phyloP scores from a whole-genome alignment of 2,113 vertebrate species.

The Stigmatopora nigra region DNA sequence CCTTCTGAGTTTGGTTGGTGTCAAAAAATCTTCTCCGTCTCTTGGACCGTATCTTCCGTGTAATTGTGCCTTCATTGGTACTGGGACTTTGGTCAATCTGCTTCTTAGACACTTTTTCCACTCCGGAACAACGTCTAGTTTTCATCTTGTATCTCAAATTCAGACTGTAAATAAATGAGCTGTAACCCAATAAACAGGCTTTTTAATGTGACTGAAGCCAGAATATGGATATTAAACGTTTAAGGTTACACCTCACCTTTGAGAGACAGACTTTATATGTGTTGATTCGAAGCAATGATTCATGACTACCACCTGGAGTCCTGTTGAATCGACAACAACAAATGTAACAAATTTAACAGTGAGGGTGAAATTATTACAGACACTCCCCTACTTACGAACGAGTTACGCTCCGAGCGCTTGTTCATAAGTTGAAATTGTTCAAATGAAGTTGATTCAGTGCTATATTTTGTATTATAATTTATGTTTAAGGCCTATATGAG shows the following conservation, averaged over 20 bases:
- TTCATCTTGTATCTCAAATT: conserved; percentile 30
- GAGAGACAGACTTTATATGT: not conserved
- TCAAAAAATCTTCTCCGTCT: not conserved
- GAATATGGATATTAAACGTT: not conserved
- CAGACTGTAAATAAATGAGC: conserved; percentile 30
- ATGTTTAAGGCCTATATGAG: no score
- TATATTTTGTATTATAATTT: no score
- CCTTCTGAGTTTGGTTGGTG: fast-evolving
- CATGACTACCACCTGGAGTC: not conserved
- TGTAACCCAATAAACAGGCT: conserved; percentile 12
- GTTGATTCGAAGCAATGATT: conserved; percentile 18
- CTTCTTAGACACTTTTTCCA: conserved; percentile 1
- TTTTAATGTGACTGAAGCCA: not conserved
- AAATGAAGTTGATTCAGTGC: no score
- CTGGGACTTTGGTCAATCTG: not conserved
- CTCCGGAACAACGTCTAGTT: conserved; percentile 6
- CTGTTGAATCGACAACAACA: conserved; percentile 16
- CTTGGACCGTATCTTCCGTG: not conserved
- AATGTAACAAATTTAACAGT: not conserved
- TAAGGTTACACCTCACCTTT: not conserved
- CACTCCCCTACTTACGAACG: no score
- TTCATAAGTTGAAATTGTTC: no score
- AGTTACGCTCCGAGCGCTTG: no score
- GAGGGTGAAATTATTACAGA: not conserved
- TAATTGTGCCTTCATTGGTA: not conserved